Conservation (phyloP, 2,113 vertebrate species). For the Lutjanus erythropterus region DNA sequence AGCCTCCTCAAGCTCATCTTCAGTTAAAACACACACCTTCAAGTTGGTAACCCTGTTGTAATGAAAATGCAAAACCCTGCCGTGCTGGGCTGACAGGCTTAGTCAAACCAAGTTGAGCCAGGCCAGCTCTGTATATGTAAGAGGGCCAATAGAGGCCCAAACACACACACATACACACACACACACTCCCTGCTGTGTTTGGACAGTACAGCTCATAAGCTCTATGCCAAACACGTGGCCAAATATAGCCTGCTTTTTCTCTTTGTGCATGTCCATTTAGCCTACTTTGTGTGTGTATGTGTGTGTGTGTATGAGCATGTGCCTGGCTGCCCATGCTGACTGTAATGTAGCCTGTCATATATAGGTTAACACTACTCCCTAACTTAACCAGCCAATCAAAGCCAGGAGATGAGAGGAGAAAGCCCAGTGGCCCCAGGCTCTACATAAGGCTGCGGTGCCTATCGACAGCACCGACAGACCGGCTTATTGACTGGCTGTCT, state of each 20-base stretch:
- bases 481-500: conserved; percentile 67
- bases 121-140: too few relatives aligned
- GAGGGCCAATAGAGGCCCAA: conserved; percentile 13
- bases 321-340: conserved; percentile 85
- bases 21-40: too few relatives aligned
- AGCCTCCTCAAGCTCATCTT: too few relatives aligned
- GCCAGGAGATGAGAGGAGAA: conserved; percentile 66
- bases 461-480: conserved; percentile 79
- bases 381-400: conserved; percentile 79
- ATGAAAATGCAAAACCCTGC: too few relatives aligned
- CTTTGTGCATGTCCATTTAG: conserved; percentile 57
- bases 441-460: conserved; percentile 77
- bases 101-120: too few relatives aligned
- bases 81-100: too few relatives aligned
- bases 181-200: conserved; percentile 62
- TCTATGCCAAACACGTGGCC: conserved; percentile 67
- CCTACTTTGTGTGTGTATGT: conserved; percentile 29
- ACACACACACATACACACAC: conserved; percentile 44
- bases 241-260: conserved; percentile 47
- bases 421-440: conserved; percentile 80
- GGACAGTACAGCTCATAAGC: conserved; percentile 55
- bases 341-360: conserved; percentile 91
- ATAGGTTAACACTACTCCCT: conserved; percentile 89
- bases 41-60: too few relatives aligned
- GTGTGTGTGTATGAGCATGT: conserved; percentile 29